phyloP scores from a whole-genome alignment of 2,888 invertebrate species.

The Teleiodes luculella region DNA sequence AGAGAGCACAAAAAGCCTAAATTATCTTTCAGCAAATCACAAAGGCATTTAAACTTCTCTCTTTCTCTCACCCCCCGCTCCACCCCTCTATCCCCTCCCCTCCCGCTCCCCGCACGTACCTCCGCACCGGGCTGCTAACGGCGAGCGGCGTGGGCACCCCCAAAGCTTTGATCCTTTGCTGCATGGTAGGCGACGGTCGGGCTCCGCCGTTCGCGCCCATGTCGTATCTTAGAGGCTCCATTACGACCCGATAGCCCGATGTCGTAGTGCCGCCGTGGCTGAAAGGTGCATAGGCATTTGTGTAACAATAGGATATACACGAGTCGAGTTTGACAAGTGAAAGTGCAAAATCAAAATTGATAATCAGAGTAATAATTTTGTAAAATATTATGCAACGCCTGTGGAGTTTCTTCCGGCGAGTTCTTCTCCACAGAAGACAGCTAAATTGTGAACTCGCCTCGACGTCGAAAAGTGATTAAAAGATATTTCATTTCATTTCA shows the following conservation, averaged over 20 bases:
- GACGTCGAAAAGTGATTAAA: too few relatives aligned
- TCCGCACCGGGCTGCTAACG: slow-evolving; percentile 91
- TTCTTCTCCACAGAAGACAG: too few relatives aligned
- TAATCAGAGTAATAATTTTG: too few relatives aligned
- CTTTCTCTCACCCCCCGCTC: background rate
- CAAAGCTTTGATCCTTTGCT: slow-evolving; percentile 92
- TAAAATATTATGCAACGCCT: too few relatives aligned
- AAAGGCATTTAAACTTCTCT: background rate
- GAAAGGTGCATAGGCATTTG: slow-evolving; percentile 22
- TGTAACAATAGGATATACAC: too few relatives aligned
- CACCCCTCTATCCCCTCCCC: background rate
- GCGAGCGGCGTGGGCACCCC: slow-evolving; percentile 94
- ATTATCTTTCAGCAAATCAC: too few relatives aligned
- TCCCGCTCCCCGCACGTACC: slow-evolving; percentile 71
- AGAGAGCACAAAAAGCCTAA: too few relatives aligned
- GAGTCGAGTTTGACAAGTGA: too few relatives aligned
- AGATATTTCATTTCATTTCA: too few relatives aligned
- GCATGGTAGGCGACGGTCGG: slow-evolving; percentile 89
- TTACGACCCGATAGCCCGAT: slow-evolving; percentile 71
- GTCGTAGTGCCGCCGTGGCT: slow-evolving; percentile 71
- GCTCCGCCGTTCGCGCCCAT: slow-evolving; percentile 62
- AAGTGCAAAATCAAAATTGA: too few relatives aligned
- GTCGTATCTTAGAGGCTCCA: slow-evolving; percentile 71
- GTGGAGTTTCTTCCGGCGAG: too few relatives aligned
- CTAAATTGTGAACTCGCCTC: too few relatives aligned